Conservation (phyloP, 2,888 invertebrate species). For the Agrotis exclamationis region DNA sequence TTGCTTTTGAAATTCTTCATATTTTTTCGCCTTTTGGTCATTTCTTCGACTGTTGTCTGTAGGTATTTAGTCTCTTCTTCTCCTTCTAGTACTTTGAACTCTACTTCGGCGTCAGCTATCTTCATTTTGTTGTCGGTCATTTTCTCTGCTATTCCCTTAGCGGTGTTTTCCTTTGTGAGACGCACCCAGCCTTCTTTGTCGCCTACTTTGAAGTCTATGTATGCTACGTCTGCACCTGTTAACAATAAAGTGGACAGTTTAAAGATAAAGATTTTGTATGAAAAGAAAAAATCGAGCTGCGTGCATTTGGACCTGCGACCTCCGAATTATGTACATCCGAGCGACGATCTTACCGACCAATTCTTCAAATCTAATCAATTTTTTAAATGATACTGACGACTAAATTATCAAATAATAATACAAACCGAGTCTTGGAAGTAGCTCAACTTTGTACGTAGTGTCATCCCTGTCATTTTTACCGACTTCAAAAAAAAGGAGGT, state of each 20-base stretch:
- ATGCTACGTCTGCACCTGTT: slow-evolving; percentile 92
- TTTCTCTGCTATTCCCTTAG: slow-evolving; percentile 92
- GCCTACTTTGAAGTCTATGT: slow-evolving; percentile 94
- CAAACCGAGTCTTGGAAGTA: too few species aligned
- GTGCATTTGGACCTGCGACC: too few species aligned
- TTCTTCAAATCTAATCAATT: too few species aligned
- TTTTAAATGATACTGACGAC: too few species aligned
- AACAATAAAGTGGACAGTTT: neutral
- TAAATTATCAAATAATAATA: too few species aligned
- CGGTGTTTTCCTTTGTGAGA: slow-evolving; percentile 93
- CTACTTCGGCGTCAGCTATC: slow-evolving; percentile 88
- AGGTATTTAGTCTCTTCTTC: slow-evolving; percentile 94
- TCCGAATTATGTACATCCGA: too few species aligned
- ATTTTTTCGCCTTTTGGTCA: slow-evolving; percentile 90
- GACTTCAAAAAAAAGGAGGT: too few species aligned
- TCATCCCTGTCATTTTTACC: too few species aligned
- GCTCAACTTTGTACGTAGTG: too few species aligned
- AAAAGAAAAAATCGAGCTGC: too few species aligned
- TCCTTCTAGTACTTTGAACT: slow-evolving; percentile 92
- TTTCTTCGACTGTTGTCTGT: slow-evolving; percentile 92
- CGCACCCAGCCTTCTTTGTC: slow-evolving; percentile 94
- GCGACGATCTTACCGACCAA: too few species aligned
- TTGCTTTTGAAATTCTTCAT: slow-evolving; percentile 82
- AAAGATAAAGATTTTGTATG: too few species aligned
- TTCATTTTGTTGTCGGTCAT: slow-evolving; percentile 92